phyloP scores from a whole-genome alignment of 2,888 invertebrate genomes.

The Noctua pronuba region DNA sequence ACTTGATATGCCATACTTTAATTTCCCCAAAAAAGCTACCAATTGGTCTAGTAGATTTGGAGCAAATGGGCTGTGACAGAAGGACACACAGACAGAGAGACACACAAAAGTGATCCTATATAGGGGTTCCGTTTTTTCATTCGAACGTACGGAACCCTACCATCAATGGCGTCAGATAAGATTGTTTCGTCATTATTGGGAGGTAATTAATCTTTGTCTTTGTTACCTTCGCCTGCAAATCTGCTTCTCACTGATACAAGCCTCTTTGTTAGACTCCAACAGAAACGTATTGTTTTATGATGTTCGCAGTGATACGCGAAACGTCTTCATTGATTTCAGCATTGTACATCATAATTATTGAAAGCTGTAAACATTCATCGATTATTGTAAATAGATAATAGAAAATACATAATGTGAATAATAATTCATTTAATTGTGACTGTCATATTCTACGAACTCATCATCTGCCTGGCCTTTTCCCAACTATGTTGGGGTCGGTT shows the following conservation, averaged over 20 bases:
- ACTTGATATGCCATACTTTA: not conserved
- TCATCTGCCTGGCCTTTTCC: too few relatives aligned
- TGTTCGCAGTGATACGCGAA: conserved; percentile 59
- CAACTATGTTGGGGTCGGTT: too few relatives aligned
- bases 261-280: conserved; percentile 70
- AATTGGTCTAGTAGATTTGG: not conserved
- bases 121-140: not conserved
- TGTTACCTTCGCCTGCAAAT: conserved; percentile 81
- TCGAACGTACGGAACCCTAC: conserved; percentile 22
- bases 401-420: not conserved
- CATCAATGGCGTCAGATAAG: conserved; percentile 81
- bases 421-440: not conserved
- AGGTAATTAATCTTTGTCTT: conserved; percentile 86
- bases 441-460: not conserved
- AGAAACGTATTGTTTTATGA: conserved; percentile 65
- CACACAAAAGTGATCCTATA: not conserved
- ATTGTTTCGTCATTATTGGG: conserved; percentile 83
- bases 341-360: conserved; percentile 6
- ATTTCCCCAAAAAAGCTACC: not conserved
- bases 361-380: not conserved
- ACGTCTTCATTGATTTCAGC: conserved; percentile 54
- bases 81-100: not conserved
- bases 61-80: not conserved
- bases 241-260: conserved; percentile 73
- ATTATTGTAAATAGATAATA: conserved; percentile 33